Base-by-base conservation (phyloP, 2,113 vertebrate genomes). In the Pycnonotus jocosus region DNA sequence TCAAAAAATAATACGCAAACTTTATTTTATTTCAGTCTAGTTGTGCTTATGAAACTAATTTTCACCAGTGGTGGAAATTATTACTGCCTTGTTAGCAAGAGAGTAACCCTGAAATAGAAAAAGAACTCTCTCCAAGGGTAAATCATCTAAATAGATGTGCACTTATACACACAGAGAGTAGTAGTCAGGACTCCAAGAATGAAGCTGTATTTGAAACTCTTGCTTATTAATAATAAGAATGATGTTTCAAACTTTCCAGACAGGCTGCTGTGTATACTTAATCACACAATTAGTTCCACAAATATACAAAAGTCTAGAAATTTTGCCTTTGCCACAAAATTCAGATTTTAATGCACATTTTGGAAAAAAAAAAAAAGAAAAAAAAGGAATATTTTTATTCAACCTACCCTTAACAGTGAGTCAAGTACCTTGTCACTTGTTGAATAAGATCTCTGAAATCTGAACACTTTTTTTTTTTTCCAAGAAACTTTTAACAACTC, bases 401-500 rank as follows among this genome's bases (percentile, higher is more conserved):
- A 70, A 50, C 18, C 33, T 62, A 42, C 12, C 27, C 77, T 68
- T 64, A 74, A 40, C 0, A 81, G 17, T 9, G 56, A 62, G 15
- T 21, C 56, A 86, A 78, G 3, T 48, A 71, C 44, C 23, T 38
- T 58, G 24, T 30, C n/a, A 70, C 38, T 71, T 81, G 14, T 80
- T 89, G 38, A 70, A 1, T 35, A 38, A 64, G 40, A 88, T 58
- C 24, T 88, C 9, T 65, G 54, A 72, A 74, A 76, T 53, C 21
- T 37, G 14, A 33, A 62, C 2, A 30, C 42, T 48, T 38, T 53
- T 56, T 91, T 56, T 90, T 66, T 93, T 93, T 77, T 92, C 70
- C 17, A 66, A 80, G 72, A 96, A 30, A 93, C 81, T 84, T 84
- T 84, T 68, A 94, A 93, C 84, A 96, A 95, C 77, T 88, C 78